A percentile compares a stretch with the other conserved stretches of the same genome.
Evolutionary conservation across 2,888 invertebrate species (phyloP).

Genomic region (Aphrophora alni): DNA sequence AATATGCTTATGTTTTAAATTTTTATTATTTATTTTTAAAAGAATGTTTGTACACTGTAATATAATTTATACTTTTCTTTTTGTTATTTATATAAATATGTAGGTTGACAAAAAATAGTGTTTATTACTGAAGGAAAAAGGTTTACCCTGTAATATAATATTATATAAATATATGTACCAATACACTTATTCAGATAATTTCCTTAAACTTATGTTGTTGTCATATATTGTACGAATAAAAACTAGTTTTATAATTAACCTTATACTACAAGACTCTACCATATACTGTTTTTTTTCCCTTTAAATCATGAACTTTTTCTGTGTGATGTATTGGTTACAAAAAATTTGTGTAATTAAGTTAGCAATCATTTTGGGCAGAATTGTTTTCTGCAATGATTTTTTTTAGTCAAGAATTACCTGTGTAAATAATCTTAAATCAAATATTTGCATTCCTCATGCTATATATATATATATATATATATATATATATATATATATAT

Average conservation of each 20-base stretch:
- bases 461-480: too few species aligned
- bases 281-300: not conserved
- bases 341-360: not conserved
- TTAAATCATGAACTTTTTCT: not conserved
- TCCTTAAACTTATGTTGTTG: not conserved
- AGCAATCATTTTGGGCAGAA: not conserved
- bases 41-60: not conserved
- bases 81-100: constrained; percentile 9
- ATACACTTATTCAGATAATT: not conserved
- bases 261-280: not conserved
- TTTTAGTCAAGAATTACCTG: not conserved
- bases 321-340: not conserved
- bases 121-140: not conserved
- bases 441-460: not conserved
- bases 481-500: too few species aligned
- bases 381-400: not conserved
- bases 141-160: not conserved
- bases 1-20: not conserved
- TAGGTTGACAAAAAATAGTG: not conserved
- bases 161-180: not conserved
- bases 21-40: constrained; percentile 3
- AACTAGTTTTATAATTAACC: not conserved
- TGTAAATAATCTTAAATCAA: not conserved
- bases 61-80: not conserved
- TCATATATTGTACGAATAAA: not conserved